These are phyloP conservation scores for Selenia dentaria DNA, from an alignment of 2,888 invertebrate species.

Conservation along the genomic window DNA sequence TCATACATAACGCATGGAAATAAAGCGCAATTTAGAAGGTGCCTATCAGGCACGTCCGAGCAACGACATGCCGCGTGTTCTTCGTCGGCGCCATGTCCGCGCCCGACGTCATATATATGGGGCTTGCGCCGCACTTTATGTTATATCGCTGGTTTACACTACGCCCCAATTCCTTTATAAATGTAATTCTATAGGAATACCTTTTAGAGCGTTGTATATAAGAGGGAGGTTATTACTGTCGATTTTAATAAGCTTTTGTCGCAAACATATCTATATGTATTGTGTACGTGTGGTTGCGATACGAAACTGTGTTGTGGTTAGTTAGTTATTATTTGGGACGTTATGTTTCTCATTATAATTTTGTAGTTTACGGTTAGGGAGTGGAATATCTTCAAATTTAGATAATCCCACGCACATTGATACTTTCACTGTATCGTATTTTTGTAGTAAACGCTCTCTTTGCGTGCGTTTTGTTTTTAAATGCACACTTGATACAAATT, in stretches of 20 bases:
- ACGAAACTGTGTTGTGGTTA: constrained; percentile 30
- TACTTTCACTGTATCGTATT: not conserved
- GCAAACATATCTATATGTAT: constrained; percentile 77
- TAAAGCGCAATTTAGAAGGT: too few species aligned
- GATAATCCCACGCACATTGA: constrained; percentile 2
- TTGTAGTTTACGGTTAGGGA: constrained; percentile 20
- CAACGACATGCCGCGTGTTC: too few species aligned
- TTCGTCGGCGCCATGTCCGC: too few species aligned
- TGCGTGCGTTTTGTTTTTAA: too few species aligned
- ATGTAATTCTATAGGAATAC: constrained; percentile 56
- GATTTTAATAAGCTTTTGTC: constrained; percentile 75
- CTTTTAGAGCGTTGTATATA: constrained; percentile 60
- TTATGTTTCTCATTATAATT: constrained; percentile 14
- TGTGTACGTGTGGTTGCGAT: constrained; percentile 61
- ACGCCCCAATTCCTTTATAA: constrained; percentile 63
- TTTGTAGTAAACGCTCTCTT: not conserved
- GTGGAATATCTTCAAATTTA: constrained; percentile 14
- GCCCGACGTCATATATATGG: too few species aligned
- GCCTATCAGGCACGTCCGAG: too few species aligned
- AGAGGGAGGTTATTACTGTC: constrained; percentile 51
- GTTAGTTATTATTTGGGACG: constrained; percentile 27
- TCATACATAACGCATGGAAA: too few species aligned
- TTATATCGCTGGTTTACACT: constrained; percentile 57
- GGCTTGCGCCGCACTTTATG: too few species aligned
- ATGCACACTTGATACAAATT: not conserved